phyloP scores from a whole-genome alignment of 2,888 invertebrate species.

The Empis livida region DNA sequence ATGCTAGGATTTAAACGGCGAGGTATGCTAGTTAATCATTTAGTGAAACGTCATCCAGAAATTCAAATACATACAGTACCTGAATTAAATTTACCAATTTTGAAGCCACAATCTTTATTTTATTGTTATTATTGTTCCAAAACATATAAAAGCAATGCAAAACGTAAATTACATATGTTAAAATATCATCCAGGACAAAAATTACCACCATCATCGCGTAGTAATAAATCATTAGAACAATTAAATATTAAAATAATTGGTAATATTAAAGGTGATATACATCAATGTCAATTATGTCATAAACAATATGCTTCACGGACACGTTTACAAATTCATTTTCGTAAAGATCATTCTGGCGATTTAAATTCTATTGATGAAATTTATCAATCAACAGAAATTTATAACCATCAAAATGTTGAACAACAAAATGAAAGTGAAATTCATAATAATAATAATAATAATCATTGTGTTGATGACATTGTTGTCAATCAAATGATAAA shows the following conservation, averaged over 20 bases:
- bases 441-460: not conserved
- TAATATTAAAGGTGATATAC: constrained; percentile 54
- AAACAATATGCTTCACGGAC: constrained; percentile 77
- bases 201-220: constrained; percentile 36
- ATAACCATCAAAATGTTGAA: not conserved
- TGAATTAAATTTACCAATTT: constrained; percentile 64
- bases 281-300: constrained; percentile 67
- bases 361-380: not conserved
- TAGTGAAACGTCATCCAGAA: constrained; percentile 62
- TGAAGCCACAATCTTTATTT: constrained; percentile 63
- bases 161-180: constrained; percentile 67
- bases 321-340: constrained; percentile 54
- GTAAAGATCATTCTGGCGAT: constrained; percentile 44
- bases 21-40: constrained; percentile 76
- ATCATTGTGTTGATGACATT: not conserved
- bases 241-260: constrained; percentile 60
- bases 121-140: constrained; percentile 77
- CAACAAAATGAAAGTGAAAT: not conserved
- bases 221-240: constrained; percentile 42
- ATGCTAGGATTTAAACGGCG: constrained; percentile 63
- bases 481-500: constrained; percentile 8
- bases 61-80: constrained; percentile 51
- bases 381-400: not conserved
- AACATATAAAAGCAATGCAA: constrained; percentile 72
- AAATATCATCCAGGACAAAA: constrained; percentile 65